Evolutionary conservation across 2,888 invertebrate genomes (phyloP), one percentile per base, ranked within the genome.

Genomic region (Strigamia crassipes): DNA sequence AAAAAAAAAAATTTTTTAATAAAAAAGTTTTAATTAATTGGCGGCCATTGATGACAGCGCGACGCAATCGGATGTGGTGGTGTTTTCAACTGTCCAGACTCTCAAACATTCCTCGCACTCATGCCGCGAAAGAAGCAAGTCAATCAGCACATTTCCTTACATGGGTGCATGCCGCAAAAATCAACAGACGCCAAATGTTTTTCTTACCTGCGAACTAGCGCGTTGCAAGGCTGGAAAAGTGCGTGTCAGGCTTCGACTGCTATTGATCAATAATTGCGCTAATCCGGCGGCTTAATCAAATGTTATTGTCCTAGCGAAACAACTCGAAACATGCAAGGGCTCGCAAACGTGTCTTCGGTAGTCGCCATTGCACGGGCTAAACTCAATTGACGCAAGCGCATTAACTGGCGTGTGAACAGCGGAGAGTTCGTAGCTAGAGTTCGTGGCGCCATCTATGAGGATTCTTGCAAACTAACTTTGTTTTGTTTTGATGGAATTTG

Each of bases 61-160:
- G 61, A 18, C 61, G n/a, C 9, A 10, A 61, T 61, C 1, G 2
- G 18, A 61, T 61, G 18, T 10, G 21, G 61, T 21, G 15, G 23
- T 21, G 61, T 61, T 61, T 61, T 61, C 61, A 61, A 61, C 61
- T 61, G 61, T 61, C 61, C 61, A 61, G 61, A 61, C 61, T 61
- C 10, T 12, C 10, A 10, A 10, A 18, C 61, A 61, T 61, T 61
- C 61, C 23, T 61, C 61, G 61, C 61, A 61, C 61, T 61, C 23
- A 23, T 18, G 61, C 61, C 23, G 61, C 61, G 61, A 61, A 18
- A 23, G 61, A 61, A 61, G 21, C 61, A 61, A 61, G 61, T 61
- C 61, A 61, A 61, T 61, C 61, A 61, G 9, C 61, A 61, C 61
- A 61, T 61, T 61, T 61, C 61, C 61, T 18, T 61, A 61, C 61